A percentile compares a stretch with the other conserved stretches of the same genome.
These are phyloP conservation scores for Pherbina coryleti DNA, from an alignment of 2,888 invertebrate genomes.

Conservation along the genomic window DNA sequence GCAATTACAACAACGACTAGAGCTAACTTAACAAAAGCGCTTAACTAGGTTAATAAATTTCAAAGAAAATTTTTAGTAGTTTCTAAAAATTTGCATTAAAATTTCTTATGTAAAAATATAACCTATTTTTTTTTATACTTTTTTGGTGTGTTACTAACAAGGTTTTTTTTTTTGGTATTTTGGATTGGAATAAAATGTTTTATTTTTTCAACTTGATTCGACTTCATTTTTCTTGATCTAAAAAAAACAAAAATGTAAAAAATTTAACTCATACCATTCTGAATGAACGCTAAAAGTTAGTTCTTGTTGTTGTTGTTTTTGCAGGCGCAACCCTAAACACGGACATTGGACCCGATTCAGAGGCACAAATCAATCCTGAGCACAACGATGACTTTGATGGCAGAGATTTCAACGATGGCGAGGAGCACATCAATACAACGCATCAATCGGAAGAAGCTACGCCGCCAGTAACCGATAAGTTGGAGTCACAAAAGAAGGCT, in stretches of 20 bases:
- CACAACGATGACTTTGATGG: conserved; percentile 73
- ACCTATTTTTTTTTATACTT: conserved; percentile 47
- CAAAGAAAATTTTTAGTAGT: background rate
- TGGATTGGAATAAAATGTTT: conserved; percentile 12
- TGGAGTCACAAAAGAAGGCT: conserved; percentile 67
- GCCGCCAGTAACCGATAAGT: conserved; percentile 67
- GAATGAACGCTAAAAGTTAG: conserved; percentile 67
- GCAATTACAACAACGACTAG: conserved; percentile 59
- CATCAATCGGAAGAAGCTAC: conserved; percentile 68
- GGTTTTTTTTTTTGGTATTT: conserved; percentile 32
- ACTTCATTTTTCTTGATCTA: conserved; percentile 49
- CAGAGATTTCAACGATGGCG: conserved; percentile 64
- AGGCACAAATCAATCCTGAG: conserved; percentile 75
- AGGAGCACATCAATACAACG: conserved; percentile 67
- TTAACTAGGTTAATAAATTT: background rate
- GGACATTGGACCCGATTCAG: conserved; percentile 74
- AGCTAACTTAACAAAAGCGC: conserved; percentile 53
- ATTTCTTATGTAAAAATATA: conserved; percentile 40
- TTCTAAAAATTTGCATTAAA: conserved; percentile 11
- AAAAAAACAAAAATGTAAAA: conserved; percentile 46
- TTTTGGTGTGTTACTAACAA: conserved; percentile 19
- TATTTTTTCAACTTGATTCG: conserved; percentile 26
- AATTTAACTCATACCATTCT: conserved; percentile 27
- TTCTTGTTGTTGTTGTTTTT: conserved; percentile 75
- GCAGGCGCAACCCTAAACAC: conserved; percentile 75